Base-by-base conservation (phyloP, 2,888 invertebrate species). In the Phragmatobia fuliginosa region DNA sequence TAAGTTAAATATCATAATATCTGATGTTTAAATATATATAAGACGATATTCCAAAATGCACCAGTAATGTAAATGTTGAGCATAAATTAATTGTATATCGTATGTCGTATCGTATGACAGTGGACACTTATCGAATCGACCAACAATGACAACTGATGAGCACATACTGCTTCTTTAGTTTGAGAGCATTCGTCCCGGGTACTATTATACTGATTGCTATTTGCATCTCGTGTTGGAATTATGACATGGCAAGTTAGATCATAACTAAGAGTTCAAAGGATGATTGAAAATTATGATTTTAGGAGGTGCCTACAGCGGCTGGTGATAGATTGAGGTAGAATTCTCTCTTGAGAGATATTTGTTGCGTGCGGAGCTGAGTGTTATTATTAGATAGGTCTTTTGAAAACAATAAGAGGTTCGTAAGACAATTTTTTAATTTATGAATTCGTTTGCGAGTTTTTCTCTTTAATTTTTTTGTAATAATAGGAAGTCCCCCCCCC, bases 121-220 rank as follows among this genome's bases (percentile, higher is more conserved):
- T 72, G 80, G 25, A 45, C 16, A 31, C 68, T 28, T 60, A 33
- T 38, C 2, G 32, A 56, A 66, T 41, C 68, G 56, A 49, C 67
- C 77, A 77, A 81, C 83, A 83, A 83, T 81, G 71, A 72, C 49
- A 66, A 62, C 73, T 81, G 83, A 81, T 83, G 81, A 83, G 79
- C 65, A 66, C 72, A 60, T 49, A 64, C 66, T 72, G 71, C 74
- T 73, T 81, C 81, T 73, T 72, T 64, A 71, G 74, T 64, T 28
- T 58, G 59, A 59, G 68, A 60, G 33, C 59, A 74, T 59, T 64
- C 58, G 64, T 41, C 56, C 45, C 67, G 32, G 31, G 31, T 65
- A 73, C 66, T 76, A 77, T 77, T 77, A 72, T 71, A 36, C 63
- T 67, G 69, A 68, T 68, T 41, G 56, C 66, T 62, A 63, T 68